Evolutionary conservation across 2,888 invertebrate species (phyloP), one percentile per base, ranked within the genome.

Genomic region (Pomacea canaliculata): DNA sequence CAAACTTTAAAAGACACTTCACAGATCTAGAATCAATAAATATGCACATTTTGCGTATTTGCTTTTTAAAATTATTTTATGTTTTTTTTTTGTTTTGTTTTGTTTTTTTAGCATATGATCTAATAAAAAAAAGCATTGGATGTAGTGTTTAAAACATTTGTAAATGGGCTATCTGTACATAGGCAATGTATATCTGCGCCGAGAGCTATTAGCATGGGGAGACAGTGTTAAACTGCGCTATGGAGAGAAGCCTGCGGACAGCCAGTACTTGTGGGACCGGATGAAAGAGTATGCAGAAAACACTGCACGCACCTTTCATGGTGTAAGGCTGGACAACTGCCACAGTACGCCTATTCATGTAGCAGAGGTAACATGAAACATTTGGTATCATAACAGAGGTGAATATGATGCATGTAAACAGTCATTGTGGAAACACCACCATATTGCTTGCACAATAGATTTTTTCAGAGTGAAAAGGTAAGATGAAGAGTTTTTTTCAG

Each of bases 341-440:
- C 99, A 99, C 92, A 98, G 98, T 48, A 99, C 99, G 49, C 99
- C 99, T 18, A 93, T 99, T 84, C 96, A 96, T 90, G 97, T 96
- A 73, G 95, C 94, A 48, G 94, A 94, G 92, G 93, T 93, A 90
- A 65, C 49, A 23, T 37, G 37, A 37, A 37, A 46, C 7, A 46
- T 67, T 37, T n/a, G 37, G 2, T 27, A n/a, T 18, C 37, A 37
- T 37, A 37, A 5, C 37, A 37, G 37, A 37, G 37, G 37, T 37
- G 37, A 37, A n/a, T 7, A n/a, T n/a, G 18, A n/a, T 62, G 4
- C 62, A n/a, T 62, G 62, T 37, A 5, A 37, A 37, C 37, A 37
- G 4, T 37, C 37, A 37, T 37, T 37, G 37, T 37, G 37, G 5
- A 37, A 37, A 37, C 37, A 1, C 37, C 37, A 37, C 3, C 5